Base-by-base conservation (phyloP, 2,797 vertebrate genomes). In the Esox lucius region DNA sequence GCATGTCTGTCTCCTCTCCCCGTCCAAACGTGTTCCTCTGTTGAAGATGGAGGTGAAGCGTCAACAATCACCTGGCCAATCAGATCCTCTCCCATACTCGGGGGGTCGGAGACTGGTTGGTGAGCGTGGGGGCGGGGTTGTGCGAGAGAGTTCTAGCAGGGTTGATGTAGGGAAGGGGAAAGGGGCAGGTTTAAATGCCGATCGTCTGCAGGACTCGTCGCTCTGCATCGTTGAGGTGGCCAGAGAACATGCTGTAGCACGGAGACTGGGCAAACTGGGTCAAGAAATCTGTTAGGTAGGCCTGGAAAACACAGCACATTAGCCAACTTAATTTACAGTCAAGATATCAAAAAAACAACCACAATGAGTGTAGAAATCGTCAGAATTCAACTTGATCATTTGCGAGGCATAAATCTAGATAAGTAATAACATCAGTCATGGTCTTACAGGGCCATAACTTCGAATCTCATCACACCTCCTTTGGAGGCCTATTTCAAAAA, bases 241-340 rank as follows among this genome's bases (percentile, higher is more conserved):
- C 94, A 28, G 97, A 99, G 91, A 99, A 99, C 94, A 97, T 93
- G 77, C 95, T 93, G 87, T 98, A 99, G 90, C 97, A 99, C 0
- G 98, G 97, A 87, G 99, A 98, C 93, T 98, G 98, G 22, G 98
- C 95, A 80, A 99, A 99, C 92, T 99, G 98, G 49, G 96, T 96
- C 83, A 99, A 93, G 93, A 98, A 99, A 78, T 99, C 96, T 0
- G 98, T 98, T 87, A 99, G 95, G 88, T 99, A 99, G 1, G 96
- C 97, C 98, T 99, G 90, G 2, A 72, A 73, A 28, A 73, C 2
- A 77, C 15, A 67, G 19, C 0, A 71, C 11, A 66, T 68, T 7
- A 75, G 17, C 12, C 28, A 12, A 13, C 42, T 61, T 17, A 3
- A 59, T 22, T 66, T 42, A 22, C 19, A 51, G 61, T 39, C 4